Evolutionary conservation across 1,140 invertebrate species (phyloP), one percentile per base, ranked within the genome.

Genomic region (Zaprionus camerounensis): DNA sequence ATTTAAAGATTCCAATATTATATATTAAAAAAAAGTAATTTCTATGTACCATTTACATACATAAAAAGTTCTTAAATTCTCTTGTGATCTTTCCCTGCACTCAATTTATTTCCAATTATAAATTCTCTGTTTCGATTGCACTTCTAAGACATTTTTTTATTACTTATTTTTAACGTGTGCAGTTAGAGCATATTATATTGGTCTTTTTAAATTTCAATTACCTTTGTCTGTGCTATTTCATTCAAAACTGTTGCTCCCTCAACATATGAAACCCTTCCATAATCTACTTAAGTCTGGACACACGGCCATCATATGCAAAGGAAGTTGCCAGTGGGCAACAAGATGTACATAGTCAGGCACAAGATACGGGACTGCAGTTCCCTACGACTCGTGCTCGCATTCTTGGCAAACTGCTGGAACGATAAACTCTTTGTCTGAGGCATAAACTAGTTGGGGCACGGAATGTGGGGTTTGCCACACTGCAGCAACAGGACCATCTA

Each of bases 131-230:
- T 15, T 6, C 11, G 6, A 20, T n/a, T 49, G 17, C 24, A 31
- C 17, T 36, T 41, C 28, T 24, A 62, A 26, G n/a, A 12, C 5
- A 28, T 26, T 59, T 24, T 24, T 38, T 12, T 7, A 58, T 46
- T 74, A n/a, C n/a, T 74, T 64, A 53, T 38, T 68, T 68, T 71
- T 1, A 26, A 11, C 20, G n/a, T 34, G 4, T 9, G n/a, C 72
- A 83, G 76, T 80, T 83, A 73, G 56, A 41, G 31, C 61, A 79
- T 71, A 62, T 71, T 68, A 58, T 76, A 65, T 34, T 26, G 61
- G 49, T 44, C 78, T 78, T 78, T 79, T 71, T 79, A 66, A 75
- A 76, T 79, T 86, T 75, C 67, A 81, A 85, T 81, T 82, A 74
- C 72, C 72, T 71, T 80, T 82, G 66, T 66, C 58, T 41, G 55